A percentile compares a stretch with the other conserved stretches of the same genome.
Conservation (phyloP, 2,797 vertebrate species). For the Bovichtus variegatus region DNA sequence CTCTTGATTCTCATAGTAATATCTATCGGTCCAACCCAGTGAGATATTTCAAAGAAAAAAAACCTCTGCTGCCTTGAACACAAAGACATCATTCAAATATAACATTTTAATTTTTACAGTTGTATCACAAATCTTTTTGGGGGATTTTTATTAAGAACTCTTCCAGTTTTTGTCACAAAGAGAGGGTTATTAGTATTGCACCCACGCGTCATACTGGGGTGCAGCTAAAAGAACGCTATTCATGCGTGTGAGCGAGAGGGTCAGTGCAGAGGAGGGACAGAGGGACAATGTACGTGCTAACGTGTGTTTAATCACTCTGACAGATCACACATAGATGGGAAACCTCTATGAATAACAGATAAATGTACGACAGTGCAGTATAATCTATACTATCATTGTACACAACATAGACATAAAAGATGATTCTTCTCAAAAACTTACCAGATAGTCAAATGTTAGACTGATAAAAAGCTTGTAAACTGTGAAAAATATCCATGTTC, state of each 20-base stretch:
- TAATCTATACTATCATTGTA: conserved; percentile 16
- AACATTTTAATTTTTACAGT: background rate
- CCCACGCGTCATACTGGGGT: conserved; percentile 73
- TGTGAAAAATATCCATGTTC: conserved; percentile 15
- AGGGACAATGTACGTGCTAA: conserved; percentile 32
- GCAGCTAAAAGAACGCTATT: conserved; percentile 77
- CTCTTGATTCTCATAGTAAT: background rate
- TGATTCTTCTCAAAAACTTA: conserved; percentile 1
- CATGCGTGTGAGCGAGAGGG: conserved; percentile 61
- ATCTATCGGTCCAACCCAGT: background rate
- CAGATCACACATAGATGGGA: conserved; percentile 40
- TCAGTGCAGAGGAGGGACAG: conserved; percentile 47
- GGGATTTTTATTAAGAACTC: conserved; percentile 33
- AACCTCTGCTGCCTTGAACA: background rate
- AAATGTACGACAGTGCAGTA: conserved; percentile 5
- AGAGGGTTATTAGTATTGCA: conserved; percentile 79
- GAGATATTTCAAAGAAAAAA: background rate
- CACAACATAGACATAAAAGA: background rate
- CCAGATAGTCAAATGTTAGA: conserved; percentile 23
- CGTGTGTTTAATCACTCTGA: conserved; percentile 46
- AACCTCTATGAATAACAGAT: conserved; percentile 17
- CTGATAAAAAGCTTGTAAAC: conserved; percentile 18
- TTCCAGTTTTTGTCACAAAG: conserved; percentile 45
- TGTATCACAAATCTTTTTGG: background rate
- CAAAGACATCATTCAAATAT: background rate